phyloP scores from a whole-genome alignment of 1,140 invertebrate species.

The Glomeris maerens region DNA sequence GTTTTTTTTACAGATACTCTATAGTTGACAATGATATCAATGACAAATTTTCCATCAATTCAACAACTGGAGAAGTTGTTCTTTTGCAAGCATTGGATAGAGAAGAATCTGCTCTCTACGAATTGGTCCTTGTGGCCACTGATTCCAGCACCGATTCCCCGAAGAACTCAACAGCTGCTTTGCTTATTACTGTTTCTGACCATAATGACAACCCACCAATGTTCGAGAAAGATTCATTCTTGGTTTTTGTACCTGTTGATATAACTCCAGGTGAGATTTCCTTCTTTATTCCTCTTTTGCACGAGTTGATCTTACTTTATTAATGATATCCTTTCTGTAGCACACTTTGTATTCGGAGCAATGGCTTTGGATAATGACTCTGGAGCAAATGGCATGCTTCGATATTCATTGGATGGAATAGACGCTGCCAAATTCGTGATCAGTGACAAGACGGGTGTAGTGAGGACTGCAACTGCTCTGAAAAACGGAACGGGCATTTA shows the following conservation, averaged over 20 bases:
- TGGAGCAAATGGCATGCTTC: conserved; percentile 59
- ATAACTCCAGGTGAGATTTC: conserved; percentile 43
- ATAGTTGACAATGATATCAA: conserved; percentile 56
- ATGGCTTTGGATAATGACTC: conserved; percentile 64
- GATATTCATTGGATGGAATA: conserved; percentile 59
- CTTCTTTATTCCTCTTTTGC: not conserved
- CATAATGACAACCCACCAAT: conserved; percentile 75
- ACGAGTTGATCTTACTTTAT: not conserved
- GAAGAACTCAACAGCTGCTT: conserved; percentile 55
- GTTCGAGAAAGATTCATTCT: conserved; percentile 54
- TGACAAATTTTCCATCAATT: conserved; percentile 49
- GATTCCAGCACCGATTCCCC: conserved; percentile 72
- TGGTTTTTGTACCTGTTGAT: conserved; percentile 60
- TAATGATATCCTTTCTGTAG: conserved; percentile 24
- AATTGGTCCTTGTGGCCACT: conserved; percentile 65
- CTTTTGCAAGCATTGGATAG: conserved; percentile 58
- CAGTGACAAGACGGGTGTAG: conserved; percentile 61
- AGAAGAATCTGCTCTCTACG: conserved; percentile 57
- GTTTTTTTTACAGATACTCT: conserved; percentile 42
- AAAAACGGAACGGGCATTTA: conserved; percentile 30
- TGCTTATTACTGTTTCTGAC: conserved; percentile 63
- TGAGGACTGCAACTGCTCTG: conserved; percentile 37
- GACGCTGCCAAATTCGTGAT: conserved; percentile 61
- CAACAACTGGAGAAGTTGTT: conserved; percentile 55
- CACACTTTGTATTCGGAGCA: conserved; percentile 71